Evolutionary conservation across 2,888 invertebrate genomes (phyloP), one percentile per base, ranked within the genome.

Genomic region (Drosophila austrosaltans): DNA sequence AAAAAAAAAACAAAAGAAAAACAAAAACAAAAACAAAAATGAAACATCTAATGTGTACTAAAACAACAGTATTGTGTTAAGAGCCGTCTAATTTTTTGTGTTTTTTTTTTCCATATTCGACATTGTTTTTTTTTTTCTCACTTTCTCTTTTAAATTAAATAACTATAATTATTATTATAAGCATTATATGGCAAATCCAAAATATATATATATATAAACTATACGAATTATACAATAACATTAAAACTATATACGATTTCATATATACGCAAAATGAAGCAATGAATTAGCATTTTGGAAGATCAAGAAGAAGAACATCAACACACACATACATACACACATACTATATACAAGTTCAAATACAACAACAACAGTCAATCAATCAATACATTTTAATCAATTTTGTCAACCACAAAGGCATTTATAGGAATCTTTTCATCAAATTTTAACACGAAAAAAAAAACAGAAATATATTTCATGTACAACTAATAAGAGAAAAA

Each of bases 51-150:
- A 87, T 87, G 85, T 87, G 85, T 87, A 86, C 85, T 85, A 86
- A 87, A 79, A 77, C 73, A 86, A 83, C 87, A 86, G 86, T 86
- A 86, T 86, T 86, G 77, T 77, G 71, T 83, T 85, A 86, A 83
- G 86, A 76, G 75, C 79, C 62, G 63, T 72, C 32, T 36, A 22
- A 22, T 39, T 30, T 39, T 39, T 30, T 56, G 2, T 32, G 4
- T 56, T 16, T 56, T 67, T 68, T 74, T 75, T 72, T 70, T 30
- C 16, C 65, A 20, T 53, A 8, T 10, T 53, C 57, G 57, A 57
- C n/a, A 7, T 22, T 12, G 12, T 8, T 10, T 7, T 1, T 4
- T 3, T 20, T 61, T 66, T 12, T 3, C 71, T 79, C 79, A 77
- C 84, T 76, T 72, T 3, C 71, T 79, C 79, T 79, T 87, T 76